Conservation (phyloP, 2,888 invertebrate species). For the Rhamphomyia laevipes region DNA sequence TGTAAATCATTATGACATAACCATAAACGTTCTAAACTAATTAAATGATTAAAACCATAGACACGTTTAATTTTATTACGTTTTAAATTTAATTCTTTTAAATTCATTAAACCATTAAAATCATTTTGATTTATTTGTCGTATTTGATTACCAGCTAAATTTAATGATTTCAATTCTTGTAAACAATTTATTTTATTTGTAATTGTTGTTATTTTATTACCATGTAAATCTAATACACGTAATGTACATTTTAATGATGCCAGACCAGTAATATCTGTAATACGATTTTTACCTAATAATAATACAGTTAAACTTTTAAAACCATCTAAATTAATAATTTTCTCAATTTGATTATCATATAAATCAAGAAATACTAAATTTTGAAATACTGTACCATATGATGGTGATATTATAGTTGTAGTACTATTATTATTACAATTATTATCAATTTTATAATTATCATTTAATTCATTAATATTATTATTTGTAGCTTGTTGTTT, state of each 20-base stretch:
- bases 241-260: slow-evolving; percentile 44
- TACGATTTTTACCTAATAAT: slow-evolving; percentile 80
- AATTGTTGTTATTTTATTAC: slow-evolving; percentile 62
- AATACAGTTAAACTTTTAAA: slow-evolving; percentile 73
- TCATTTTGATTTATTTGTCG: slow-evolving; percentile 63
- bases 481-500: not conserved
- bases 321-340: slow-evolving; percentile 64
- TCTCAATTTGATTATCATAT: slow-evolving; percentile 89
- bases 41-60: slow-evolving; percentile 68
- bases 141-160: slow-evolving; percentile 86
- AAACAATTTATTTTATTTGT: slow-evolving; percentile 45
- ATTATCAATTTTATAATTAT: not conserved
- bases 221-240: slow-evolving; percentile 87
- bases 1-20: slow-evolving; percentile 43
- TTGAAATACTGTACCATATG: slow-evolving; percentile 31
- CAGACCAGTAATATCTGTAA: slow-evolving; percentile 32
- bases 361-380: slow-evolving; percentile 85
- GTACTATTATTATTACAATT: not conserved
- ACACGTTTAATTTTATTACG: slow-evolving; percentile 72
- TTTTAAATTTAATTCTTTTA: slow-evolving; percentile 80
- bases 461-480: not conserved
- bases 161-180: slow-evolving; percentile 73
- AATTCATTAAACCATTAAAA: slow-evolving; percentile 60
- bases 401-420: not conserved
- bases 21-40: slow-evolving; percentile 49